phyloP scores from a whole-genome alignment of 64 coral and sea anemone genomes.

The Montipora capricornis region DNA sequence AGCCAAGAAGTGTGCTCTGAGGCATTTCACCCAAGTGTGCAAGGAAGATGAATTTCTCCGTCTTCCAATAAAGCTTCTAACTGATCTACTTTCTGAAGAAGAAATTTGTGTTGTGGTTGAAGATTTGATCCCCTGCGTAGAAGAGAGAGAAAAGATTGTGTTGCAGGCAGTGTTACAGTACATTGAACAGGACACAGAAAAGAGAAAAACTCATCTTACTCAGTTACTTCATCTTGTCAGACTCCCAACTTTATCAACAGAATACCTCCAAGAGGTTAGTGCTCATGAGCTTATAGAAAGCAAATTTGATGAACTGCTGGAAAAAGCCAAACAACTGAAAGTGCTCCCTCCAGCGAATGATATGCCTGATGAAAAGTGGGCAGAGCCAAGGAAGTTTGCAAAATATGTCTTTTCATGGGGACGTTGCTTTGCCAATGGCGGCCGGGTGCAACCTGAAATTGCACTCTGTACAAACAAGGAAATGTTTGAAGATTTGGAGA shows the following conservation, averaged over 20 bases:
- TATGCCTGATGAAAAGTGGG: slow-evolving; percentile 13
- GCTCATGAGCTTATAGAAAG: not conserved
- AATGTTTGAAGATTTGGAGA: slow-evolving; percentile 14
- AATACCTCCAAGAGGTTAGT: slow-evolving; percentile 62
- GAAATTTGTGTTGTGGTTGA: slow-evolving; percentile 60
- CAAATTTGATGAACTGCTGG: slow-evolving; percentile 25
- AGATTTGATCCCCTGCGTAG: slow-evolving; percentile 63
- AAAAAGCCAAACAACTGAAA: slow-evolving; percentile 26
- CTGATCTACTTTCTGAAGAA: slow-evolving; percentile 61
- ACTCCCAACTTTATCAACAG: slow-evolving; percentile 65
- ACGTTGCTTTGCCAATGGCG: slow-evolving; percentile 50
- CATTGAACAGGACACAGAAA: slow-evolving; percentile 54
- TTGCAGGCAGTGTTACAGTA: slow-evolving; percentile 69
- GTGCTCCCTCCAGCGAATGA: not conserved
- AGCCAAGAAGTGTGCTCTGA: slow-evolving; percentile 46
- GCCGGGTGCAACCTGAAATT: slow-evolving; percentile 41
- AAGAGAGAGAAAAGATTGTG: slow-evolving; percentile 74
- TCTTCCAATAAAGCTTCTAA: slow-evolving; percentile 53
- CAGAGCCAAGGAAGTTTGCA: slow-evolving; percentile 68
- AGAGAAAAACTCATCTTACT: slow-evolving; percentile 30
- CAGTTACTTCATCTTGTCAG: slow-evolving; percentile 66
- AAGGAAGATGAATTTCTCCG: slow-evolving; percentile 55
- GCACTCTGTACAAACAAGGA: slow-evolving; percentile 40
- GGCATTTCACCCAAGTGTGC: slow-evolving; percentile 63
- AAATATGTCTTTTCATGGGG: slow-evolving; percentile 42